Base-by-base conservation (phyloP, 2,797 vertebrate genomes). In the Sebastes reedi region DNA sequence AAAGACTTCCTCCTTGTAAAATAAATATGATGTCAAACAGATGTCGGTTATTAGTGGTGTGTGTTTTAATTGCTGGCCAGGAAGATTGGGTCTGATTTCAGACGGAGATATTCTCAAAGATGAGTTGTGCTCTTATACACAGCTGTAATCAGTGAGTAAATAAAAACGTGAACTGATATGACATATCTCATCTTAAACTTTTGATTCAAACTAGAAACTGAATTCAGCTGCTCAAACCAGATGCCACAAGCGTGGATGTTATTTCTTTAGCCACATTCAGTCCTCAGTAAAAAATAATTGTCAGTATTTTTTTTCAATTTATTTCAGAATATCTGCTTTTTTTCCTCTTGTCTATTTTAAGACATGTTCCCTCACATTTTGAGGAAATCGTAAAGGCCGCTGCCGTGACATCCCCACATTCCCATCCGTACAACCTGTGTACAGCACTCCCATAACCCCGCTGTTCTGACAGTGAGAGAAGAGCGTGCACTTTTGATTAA, bases 401-500 rank as follows among this genome's bases (percentile, higher is more conserved):
- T 55, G 27, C 39, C 3, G n/a, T 82, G 72, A 76, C 32, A 72
- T 82, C 22, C 46, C 25, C 62, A 58, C 65, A 66, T 79, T 86
- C 71, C 67, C 75, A 54, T 73, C 67, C 3, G 0, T 13, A 71
- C 64, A 91, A 86, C 88, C 78, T 88, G 85, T 81, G 77, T 85
- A 81, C 81, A 87, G 61, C 61, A 67, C 77, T 82, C 82, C 86
- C 87, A 83, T 88, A 88, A 88, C 83, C 82, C 83, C 16, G 1
- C 80, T 75, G 77, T 81, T 81, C 86, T 80, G 83, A 91, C 81
- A 86, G 80, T 80, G 71, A 90, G 73, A 87, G 81, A 79, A 78
- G 83, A 88, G 76, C 61, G 36, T 81, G 81, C 89, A 86, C 86
- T 87, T 92, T 91, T 93, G 89, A 93, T 95, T 92, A 91, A 93